These are phyloP conservation scores for Adelphocoris suturalis DNA, from an alignment of 2,888 invertebrate genomes.

Conservation along the genomic window DNA sequence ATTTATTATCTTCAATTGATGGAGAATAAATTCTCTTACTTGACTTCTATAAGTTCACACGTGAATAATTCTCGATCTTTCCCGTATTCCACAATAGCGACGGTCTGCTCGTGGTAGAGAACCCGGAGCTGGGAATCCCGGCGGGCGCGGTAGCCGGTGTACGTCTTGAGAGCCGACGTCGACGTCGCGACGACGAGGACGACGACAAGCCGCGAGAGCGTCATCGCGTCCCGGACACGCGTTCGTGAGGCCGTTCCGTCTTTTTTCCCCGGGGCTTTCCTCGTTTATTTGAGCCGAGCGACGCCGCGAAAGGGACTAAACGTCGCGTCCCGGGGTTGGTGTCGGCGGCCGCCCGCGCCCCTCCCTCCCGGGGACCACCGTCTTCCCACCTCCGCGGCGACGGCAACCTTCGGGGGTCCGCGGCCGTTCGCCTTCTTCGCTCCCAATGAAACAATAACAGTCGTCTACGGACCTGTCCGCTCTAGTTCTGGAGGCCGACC, in stretches of 20 bases:
- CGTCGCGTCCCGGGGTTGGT: not conserved
- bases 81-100: slow-evolving; percentile 89
- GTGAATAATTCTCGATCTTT: slow-evolving; percentile 81
- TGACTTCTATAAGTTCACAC: slow-evolving; percentile 86
- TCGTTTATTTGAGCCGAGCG: not conserved
- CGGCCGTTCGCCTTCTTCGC: not conserved
- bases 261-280: not conserved
- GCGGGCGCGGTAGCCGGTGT: slow-evolving; percentile 83
- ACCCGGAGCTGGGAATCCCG: slow-evolving; percentile 85
- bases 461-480: not conserved
- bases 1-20: too few species aligned
- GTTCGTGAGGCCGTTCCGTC: not conserved
- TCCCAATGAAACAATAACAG: slow-evolving; percentile 22
- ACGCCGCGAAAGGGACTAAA: slow-evolving; percentile 3
- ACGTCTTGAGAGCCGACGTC: slow-evolving; percentile 79
- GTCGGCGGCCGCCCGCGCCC: not conserved
- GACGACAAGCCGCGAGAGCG: slow-evolving; percentile 20
- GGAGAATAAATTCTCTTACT: slow-evolving; percentile 81
- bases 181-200: slow-evolving; percentile 77
- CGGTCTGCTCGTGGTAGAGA: slow-evolving; percentile 87
- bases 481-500: not conserved
- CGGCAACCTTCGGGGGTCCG: not conserved
- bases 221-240: slow-evolving; percentile 14
- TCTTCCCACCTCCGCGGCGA: not conserved
- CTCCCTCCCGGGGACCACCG: not conserved